Evolutionary conservation across 1,140 invertebrate species (phyloP), one percentile per base, ranked within the genome.

Genomic region (Lucilia cuprina): DNA sequence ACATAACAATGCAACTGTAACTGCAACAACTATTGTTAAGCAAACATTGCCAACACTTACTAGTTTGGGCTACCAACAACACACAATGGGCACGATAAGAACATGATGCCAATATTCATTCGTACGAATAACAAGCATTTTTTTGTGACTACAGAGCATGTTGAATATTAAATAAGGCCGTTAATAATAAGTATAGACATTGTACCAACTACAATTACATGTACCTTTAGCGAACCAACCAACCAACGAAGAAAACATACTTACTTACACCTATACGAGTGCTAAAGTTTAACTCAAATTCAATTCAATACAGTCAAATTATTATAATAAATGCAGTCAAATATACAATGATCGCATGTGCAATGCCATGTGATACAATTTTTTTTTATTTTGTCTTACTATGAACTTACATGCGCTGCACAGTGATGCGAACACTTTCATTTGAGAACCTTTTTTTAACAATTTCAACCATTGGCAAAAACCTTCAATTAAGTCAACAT

Each of bases 321-420:
- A 50, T 80, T 80, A 80, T 80, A 80, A 80, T 80, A 49, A 80
- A 80, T 80, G 77, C 77, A 80, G 41, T 80, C 77, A 80, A 80
- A 80, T 80, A 41, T n/a, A 80, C 77, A 80, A 17, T 50, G 77
- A 80, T 80, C 77, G 77, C 77, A 80, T 80, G 77, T 49, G 41
- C 41, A 50, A 80, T 49, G 77, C 19, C n/a, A 25, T n/a, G 17
- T 12, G 50, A 55, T 2, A 41, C 50, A 55, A 12, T 55, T 55
- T 55, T 17, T 55, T 55, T 41, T 10, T 41, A 30, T 30, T 30
- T 30, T 3, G 25, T 30, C 3, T 41, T 41, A 41, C 41, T 8
- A 41, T 41, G 41, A 41, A 41, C 41, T 41, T 41, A 41, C 41
- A 5, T 41, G 10, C 41, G 41, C 41, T 41, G 41, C 41, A 41